Percentiles rank a stretch among this genome's conserved stretches.
Conservation (phyloP, 2,888 invertebrate genomes). For the Malthinus seriepunctatus region DNA sequence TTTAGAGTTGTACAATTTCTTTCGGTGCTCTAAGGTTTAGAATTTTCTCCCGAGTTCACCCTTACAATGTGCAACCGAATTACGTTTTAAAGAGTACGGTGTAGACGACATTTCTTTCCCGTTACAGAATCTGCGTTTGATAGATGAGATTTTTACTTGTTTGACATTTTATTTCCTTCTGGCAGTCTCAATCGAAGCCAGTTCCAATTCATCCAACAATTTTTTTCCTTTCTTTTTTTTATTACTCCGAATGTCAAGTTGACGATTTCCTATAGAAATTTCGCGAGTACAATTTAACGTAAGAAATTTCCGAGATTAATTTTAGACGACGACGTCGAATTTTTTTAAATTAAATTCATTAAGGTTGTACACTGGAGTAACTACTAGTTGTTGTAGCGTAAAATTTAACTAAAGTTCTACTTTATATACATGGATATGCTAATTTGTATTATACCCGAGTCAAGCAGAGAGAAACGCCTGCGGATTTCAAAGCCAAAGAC, state of each 20-base stretch:
- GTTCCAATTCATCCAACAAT: constrained; percentile 26
- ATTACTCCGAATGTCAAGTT: constrained; percentile 18
- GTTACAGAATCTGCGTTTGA: constrained; percentile 34
- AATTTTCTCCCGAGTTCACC: constrained; percentile 13
- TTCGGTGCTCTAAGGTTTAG: constrained; percentile 12
- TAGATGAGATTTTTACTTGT: constrained; percentile 39
- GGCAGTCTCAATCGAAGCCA: constrained; percentile 36
- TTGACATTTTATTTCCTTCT: constrained; percentile 39
- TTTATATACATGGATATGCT: constrained; percentile 46
- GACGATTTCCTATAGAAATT: constrained; percentile 14
- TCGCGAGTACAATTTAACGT: constrained; percentile 14
- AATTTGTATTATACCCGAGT: constrained; percentile 30
- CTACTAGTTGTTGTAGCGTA: not conserved
- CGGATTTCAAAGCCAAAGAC: not conserved
- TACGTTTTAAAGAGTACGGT: constrained; percentile 22
- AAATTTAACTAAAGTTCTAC: constrained; percentile 36
- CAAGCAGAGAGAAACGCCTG: too few species aligned
- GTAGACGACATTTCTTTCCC: constrained; percentile 29
- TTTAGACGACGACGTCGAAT: not conserved
- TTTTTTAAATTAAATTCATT: not conserved
- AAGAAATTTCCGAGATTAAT: not conserved
- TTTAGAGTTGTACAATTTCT: constrained; percentile 22
- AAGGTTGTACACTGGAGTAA: not conserved
- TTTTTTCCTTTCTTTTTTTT: constrained; percentile 14
- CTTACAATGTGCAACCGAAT: constrained; percentile 16